These are phyloP conservation scores for Rhagoletis pomonella DNA, from an alignment of 1,140 invertebrate species.

Conservation along the genomic window DNA sequence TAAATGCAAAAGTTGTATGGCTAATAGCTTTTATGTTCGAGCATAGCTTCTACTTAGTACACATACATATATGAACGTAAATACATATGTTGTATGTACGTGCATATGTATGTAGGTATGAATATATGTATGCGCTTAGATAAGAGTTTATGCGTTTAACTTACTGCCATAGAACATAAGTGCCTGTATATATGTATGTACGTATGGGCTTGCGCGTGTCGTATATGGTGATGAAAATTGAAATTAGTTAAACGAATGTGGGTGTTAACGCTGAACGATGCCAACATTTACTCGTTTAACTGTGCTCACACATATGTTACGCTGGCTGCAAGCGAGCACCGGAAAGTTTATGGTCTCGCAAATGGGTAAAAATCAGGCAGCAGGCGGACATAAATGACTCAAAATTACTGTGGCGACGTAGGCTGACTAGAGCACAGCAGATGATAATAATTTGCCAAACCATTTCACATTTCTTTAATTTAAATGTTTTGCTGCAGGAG, in stretches of 20 bases:
- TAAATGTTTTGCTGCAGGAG: neutral
- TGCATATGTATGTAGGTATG: too few species aligned
- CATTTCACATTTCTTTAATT: slow-evolving; percentile 45
- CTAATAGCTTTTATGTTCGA: slow-evolving; percentile 16
- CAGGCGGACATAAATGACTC: neutral
- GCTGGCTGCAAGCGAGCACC: neutral
- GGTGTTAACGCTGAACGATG: neutral
- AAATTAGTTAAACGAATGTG: slow-evolving; percentile 37
- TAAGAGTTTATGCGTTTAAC: too few species aligned
- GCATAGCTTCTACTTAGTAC: neutral
- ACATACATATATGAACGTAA: too few species aligned
- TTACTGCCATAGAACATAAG: too few species aligned
- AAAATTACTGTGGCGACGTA: neutral
- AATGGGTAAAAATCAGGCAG: neutral
- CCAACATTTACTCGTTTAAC: slow-evolving; percentile 14
- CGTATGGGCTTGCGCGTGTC: neutral
- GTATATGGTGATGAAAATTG: slow-evolving; percentile 37
- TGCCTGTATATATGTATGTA: too few species aligned
- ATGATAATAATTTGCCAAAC: slow-evolving; percentile 31
- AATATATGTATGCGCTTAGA: too few species aligned
- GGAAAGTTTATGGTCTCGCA: slow-evolving; percentile 13
- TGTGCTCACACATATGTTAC: neutral
- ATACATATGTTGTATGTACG: too few species aligned
- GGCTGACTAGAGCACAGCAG: neutral
- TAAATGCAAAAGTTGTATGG: neutral